Percentiles rank a stretch among this genome's conserved stretches.
These are phyloP conservation scores for Apotomis betuletana DNA, from an alignment of 2,888 invertebrate genomes.

Conservation along the genomic window DNA sequence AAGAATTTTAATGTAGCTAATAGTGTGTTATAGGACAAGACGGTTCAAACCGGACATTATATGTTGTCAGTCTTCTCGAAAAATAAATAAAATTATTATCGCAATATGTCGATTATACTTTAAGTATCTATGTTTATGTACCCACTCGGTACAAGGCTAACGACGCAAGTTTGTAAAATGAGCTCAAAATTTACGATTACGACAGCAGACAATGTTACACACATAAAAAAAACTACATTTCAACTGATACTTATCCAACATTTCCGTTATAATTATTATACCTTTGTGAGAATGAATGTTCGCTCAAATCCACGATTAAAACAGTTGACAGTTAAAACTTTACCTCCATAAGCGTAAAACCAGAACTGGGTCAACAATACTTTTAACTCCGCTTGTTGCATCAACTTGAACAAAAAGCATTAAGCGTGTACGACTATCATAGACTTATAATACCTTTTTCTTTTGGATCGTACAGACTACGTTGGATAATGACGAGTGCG, in stretches of 20 bases:
- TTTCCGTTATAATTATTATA: background rate
- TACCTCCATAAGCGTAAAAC: constrained; percentile 22
- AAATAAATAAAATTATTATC: too few species aligned
- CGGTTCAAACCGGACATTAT: too few species aligned
- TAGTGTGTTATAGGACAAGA: too few species aligned
- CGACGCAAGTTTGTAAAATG: background rate
- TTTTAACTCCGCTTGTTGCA: constrained; percentile 37
- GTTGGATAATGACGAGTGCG: constrained; percentile 32
- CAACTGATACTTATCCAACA: background rate
- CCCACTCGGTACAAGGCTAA: too few species aligned
- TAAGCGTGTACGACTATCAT: background rate
- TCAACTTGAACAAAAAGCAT: constrained; percentile 1
- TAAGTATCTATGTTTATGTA: too few species aligned
- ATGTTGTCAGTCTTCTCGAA: too few species aligned
- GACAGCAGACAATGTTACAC: background rate
- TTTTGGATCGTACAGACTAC: background rate
- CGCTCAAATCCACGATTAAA: background rate
- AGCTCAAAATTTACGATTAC: background rate
- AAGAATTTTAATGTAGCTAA: too few species aligned
- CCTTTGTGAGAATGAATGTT: constrained; percentile 1
- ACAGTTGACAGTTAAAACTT: constrained; percentile 14
- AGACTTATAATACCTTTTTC: background rate
- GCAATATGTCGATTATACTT: too few species aligned
- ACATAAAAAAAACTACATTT: background rate
- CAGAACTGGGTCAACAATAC: constrained; percentile 39